Conservation (phyloP, 2,797 vertebrate genomes). For the Chloroceryle amazona region DNA sequence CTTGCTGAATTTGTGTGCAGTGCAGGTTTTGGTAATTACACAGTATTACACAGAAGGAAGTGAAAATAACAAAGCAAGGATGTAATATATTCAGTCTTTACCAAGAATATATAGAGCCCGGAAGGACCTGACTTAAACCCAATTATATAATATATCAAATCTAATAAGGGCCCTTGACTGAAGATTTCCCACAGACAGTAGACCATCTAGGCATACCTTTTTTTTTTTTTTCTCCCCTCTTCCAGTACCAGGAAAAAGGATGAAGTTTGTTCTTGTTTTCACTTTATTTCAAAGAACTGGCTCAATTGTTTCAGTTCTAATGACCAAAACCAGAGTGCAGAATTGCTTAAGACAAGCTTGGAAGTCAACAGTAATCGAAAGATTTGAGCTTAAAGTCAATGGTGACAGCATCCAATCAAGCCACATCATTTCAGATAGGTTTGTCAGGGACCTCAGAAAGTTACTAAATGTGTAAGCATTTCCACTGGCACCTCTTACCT, state of each 20-base stretch:
- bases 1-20: not conserved
- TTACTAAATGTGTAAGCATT: not conserved
- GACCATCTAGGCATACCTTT: not conserved
- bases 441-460: not conserved
- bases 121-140: conserved; percentile 3
- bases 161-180: not conserved
- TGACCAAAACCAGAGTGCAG: not conserved
- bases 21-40: not conserved
- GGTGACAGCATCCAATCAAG: not conserved
- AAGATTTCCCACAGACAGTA: not conserved
- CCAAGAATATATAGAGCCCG: not conserved
- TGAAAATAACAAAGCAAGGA: not conserved
- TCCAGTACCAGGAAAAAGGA: not conserved
- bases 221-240: not conserved
- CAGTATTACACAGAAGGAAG: not conserved
- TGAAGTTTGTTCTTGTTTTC: not conserved
- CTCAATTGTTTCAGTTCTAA: not conserved
- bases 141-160: not conserved
- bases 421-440: not conserved
- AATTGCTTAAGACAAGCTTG: not conserved
- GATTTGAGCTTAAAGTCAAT: not conserved
- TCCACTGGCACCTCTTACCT: not conserved
- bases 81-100: not conserved
- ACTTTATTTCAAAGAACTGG: not conserved
- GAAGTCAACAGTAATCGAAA: not conserved